Evolutionary conservation across 2,113 vertebrate genomes (phyloP).

Genomic region (Scomber scombrus): DNA sequence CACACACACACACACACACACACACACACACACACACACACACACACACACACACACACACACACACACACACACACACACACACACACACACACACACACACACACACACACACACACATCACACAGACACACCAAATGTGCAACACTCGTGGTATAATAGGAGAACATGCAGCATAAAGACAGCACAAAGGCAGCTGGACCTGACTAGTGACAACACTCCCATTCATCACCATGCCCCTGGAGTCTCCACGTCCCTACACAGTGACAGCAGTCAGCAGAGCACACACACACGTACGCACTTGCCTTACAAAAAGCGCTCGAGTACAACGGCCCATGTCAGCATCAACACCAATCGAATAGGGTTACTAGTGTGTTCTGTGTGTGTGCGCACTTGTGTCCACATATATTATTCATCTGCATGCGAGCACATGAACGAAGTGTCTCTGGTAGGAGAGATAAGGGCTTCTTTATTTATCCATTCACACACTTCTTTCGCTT

Average conservation of each 20-base stretch:
- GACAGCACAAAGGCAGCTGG: constrained; percentile 80
- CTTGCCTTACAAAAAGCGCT: constrained; percentile 40
- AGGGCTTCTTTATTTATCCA: constrained; percentile 82
- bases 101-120: constrained; percentile 21
- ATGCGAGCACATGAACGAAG: constrained; percentile 78
- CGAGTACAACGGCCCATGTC: constrained; percentile 66
- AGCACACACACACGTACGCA: constrained; percentile 39
- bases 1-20: constrained; percentile 13
- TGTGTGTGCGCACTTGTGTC: constrained; percentile 18
- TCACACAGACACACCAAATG: constrained; percentile 41
- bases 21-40: constrained; percentile 13
- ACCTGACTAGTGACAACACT: constrained; percentile 83
- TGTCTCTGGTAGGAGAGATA: constrained; percentile 82
- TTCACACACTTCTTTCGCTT: constrained; percentile 45
- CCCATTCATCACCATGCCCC: constrained; percentile 81
- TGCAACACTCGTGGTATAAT: constrained; percentile 57
- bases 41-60: constrained; percentile 28
- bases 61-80: too few relatives aligned
- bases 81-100: constrained; percentile 9
- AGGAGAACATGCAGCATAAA: constrained; percentile 69
- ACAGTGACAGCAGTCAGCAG: constrained; percentile 68
- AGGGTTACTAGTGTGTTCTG: constrained; percentile 44
- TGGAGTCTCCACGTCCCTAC: constrained; percentile 77
- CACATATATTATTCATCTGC: constrained; percentile 85
- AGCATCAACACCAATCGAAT: constrained; percentile 60